These are phyloP conservation scores for Tolmerus cingulatus DNA, from an alignment of 2,888 invertebrate species.

Conservation along the genomic window DNA sequence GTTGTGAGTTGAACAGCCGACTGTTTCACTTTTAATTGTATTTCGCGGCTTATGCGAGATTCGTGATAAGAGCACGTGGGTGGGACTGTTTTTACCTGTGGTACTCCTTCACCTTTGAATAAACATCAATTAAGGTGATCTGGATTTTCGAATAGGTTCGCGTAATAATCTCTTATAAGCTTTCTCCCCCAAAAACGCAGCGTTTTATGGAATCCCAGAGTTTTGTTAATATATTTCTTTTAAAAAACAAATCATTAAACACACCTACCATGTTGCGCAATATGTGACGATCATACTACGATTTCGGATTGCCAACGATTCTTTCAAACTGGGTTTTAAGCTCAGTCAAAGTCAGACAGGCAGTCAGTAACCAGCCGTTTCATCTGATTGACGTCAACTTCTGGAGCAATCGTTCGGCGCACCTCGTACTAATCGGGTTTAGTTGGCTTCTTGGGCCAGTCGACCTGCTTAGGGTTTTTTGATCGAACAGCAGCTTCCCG, in stretches of 20 bases:
- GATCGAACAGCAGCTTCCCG: not conserved
- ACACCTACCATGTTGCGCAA: constrained; percentile 1
- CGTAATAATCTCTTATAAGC: not conserved
- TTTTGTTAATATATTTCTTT: not conserved
- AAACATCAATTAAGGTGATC: not conserved
- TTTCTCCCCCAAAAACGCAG: not conserved
- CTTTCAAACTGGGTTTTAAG: not conserved
- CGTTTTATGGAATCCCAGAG: not conserved
- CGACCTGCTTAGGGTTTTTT: not conserved
- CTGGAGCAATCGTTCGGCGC: not conserved
- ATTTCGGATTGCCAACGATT: not conserved
- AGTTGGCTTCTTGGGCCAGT: not conserved
- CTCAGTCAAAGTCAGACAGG: not conserved
- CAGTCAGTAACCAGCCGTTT: not conserved
- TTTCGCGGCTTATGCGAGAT: not conserved
- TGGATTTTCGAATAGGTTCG: not conserved
- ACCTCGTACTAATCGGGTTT: not conserved
- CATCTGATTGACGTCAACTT: constrained; percentile 1
- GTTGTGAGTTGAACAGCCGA: not conserved
- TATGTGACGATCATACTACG: not conserved
- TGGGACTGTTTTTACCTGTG: not conserved
- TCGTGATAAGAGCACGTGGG: not conserved
- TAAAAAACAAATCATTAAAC: not conserved
- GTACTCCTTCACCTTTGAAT: not conserved
- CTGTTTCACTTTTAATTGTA: not conserved